These are phyloP conservation scores for Steinernema hermaphroditum DNA, from an alignment of 2,888 invertebrate species.

Conservation along the genomic window DNA sequence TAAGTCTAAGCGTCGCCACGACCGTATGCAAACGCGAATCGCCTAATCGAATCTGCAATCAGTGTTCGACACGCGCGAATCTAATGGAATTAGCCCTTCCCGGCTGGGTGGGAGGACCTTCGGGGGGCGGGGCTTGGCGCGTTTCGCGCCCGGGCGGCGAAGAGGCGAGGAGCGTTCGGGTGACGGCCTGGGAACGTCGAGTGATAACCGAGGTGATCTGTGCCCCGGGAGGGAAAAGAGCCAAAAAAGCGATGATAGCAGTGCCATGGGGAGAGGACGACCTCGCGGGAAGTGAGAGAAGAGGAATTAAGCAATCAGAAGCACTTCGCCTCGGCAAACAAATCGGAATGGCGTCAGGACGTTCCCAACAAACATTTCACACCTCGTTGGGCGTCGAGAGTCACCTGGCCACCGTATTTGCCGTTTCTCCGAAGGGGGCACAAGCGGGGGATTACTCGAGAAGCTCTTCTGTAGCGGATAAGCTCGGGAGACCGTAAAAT, in stretches of 20 bases:
- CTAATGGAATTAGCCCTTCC: slow-evolving; percentile 28
- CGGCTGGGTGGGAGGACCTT: background rate
- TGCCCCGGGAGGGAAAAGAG: background rate
- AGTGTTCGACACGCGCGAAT: slow-evolving; percentile 24
- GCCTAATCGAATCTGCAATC: slow-evolving; percentile 26
- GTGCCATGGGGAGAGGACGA: background rate
- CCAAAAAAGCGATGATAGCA: background rate
- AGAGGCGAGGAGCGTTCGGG: background rate
- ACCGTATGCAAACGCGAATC: background rate
- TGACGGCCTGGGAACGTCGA: background rate
- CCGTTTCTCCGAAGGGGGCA: background rate
- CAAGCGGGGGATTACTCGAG: background rate
- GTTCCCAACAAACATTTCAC: slow-evolving; percentile 3
- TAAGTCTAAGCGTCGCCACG: background rate
- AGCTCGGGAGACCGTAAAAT: slow-evolving; percentile 23
- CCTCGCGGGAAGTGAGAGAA: background rate
- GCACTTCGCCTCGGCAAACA: background rate
- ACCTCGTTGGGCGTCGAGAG: background rate
- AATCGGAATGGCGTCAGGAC: background rate
- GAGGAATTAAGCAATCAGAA: background rate
- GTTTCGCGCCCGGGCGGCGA: background rate
- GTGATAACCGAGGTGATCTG: background rate
- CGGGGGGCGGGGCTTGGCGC: background rate
- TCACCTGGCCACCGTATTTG: background rate
- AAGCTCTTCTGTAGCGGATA: slow-evolving; percentile 9